phyloP scores from a whole-genome alignment of 2,113 vertebrate genomes.

The Serinus canaria region DNA sequence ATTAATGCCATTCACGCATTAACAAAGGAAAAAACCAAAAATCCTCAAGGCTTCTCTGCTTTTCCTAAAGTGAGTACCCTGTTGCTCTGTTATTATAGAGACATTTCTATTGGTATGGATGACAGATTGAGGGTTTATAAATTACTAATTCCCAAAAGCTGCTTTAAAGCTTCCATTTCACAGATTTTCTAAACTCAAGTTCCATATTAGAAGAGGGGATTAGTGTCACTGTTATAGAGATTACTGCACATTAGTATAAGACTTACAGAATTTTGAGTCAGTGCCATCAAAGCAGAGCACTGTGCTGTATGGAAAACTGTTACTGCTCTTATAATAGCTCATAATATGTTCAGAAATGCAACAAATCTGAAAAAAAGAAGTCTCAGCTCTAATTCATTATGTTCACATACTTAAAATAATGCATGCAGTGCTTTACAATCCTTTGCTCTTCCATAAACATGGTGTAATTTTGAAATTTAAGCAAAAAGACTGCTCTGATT shows the following conservation, averaged over 20 bases:
- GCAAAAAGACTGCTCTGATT: constrained; percentile 37
- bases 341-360: constrained; percentile 10
- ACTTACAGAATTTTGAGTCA: not conserved
- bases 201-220: not conserved
- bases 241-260: constrained; percentile 5
- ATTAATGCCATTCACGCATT: not conserved
- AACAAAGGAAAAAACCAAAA: not conserved
- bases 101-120: not conserved
- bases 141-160: not conserved
- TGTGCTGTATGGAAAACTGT: not conserved
- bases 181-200: not conserved
- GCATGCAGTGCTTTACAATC: not conserved
- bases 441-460: not conserved
- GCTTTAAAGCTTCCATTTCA: not conserved
- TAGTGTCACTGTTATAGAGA: not conserved
- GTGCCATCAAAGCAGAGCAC: not conserved
- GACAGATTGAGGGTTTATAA: not conserved
- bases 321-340: not conserved
- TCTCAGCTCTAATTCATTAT: not conserved
- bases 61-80: not conserved
- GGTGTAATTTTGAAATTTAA: constrained; percentile 3
- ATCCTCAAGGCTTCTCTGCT: not conserved
- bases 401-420: not conserved
- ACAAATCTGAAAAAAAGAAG: not conserved
- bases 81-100: not conserved